These are phyloP conservation scores for Perca fluviatilis DNA, from an alignment of 2,113 vertebrate genomes.

Conservation along the genomic window DNA sequence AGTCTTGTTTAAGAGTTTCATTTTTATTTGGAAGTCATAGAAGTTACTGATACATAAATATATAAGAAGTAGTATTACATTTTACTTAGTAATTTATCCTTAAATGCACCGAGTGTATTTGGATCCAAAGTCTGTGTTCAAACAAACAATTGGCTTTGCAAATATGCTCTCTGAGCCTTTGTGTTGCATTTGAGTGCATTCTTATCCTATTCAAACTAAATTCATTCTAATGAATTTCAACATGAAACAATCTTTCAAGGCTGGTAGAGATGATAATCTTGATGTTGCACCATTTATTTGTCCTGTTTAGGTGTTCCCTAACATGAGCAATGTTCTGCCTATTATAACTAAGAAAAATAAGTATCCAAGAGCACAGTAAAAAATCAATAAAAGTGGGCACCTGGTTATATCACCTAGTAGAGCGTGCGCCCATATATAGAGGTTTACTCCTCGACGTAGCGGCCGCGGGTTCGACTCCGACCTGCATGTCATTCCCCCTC, in stretches of 20 bases:
- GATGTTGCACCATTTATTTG: neutral
- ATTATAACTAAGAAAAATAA: neutral
- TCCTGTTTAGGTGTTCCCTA: neutral
- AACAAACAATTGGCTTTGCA: conserved; percentile 69
- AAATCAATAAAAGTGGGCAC: conserved; percentile 54
- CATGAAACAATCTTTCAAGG: neutral
- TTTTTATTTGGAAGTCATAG: neutral
- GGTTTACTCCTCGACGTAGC: too few species aligned
- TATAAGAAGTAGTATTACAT: neutral
- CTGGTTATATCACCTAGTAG: too few species aligned
- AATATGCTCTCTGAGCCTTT: conserved; percentile 71
- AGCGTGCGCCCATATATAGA: too few species aligned
- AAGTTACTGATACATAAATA: neutral
- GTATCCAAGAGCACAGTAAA: neutral
- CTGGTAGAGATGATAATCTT: neutral
- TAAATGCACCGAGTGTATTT: conserved; percentile 30
- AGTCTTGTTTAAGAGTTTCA: conserved; percentile 1
- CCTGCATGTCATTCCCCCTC: too few species aligned
- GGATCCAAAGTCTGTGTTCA: conserved; percentile 73
- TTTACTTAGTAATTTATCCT: conserved; percentile 20
- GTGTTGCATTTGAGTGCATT: neutral
- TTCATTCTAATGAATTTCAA: neutral
- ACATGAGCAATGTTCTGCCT: neutral
- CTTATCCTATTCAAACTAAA: neutral
- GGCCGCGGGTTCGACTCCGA: too few species aligned